Percentiles rank a stretch among this genome's conserved stretches.
These are phyloP conservation scores for Willowsia nigromaculata DNA, from an alignment of 2,888 invertebrate species.

Conservation along the genomic window DNA sequence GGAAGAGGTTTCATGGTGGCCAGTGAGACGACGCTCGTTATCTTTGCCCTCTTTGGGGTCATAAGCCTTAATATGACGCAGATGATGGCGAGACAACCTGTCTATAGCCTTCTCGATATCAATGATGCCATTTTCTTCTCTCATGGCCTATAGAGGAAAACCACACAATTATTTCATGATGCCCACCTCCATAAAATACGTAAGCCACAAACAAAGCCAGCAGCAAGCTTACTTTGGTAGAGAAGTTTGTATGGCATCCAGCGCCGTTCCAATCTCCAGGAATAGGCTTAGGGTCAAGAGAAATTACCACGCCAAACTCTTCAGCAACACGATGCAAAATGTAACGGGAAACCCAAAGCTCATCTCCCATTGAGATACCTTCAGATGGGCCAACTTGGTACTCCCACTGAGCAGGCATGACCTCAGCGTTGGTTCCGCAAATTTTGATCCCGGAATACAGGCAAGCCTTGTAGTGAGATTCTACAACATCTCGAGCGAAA, in stretches of 20 bases:
- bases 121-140: constrained; percentile 90
- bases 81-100: constrained; percentile 94
- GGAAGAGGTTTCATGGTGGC: constrained; percentile 96
- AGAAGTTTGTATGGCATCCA: constrained; percentile 98
- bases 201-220: too few relatives aligned
- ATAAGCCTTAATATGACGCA: constrained; percentile 96
- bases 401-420: constrained; percentile 79
- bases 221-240: constrained; percentile 86
- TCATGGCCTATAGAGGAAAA: constrained; percentile 84
- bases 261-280: constrained; percentile 95
- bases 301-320: constrained; percentile 91
- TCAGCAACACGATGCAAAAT: constrained; percentile 93
- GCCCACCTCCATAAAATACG: too few relatives aligned
- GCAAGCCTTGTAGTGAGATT: constrained; percentile 83
- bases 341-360: constrained; percentile 93
- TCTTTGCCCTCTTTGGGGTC: constrained; percentile 98
- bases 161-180: not conserved
- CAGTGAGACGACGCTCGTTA: constrained; percentile 96
- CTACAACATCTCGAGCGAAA: constrained; percentile 83
- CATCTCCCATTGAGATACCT: constrained; percentile 88
- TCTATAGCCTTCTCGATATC: constrained; percentile 98
- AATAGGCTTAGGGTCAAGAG: constrained; percentile 89
- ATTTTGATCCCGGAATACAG: constrained; percentile 83
- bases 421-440: constrained; percentile 83
- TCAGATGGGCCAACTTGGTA: constrained; percentile 83